These are phyloP conservation scores for Pangasianodon hypophthalmus DNA, from an alignment of 2,113 vertebrate species.

Conservation along the genomic window DNA sequence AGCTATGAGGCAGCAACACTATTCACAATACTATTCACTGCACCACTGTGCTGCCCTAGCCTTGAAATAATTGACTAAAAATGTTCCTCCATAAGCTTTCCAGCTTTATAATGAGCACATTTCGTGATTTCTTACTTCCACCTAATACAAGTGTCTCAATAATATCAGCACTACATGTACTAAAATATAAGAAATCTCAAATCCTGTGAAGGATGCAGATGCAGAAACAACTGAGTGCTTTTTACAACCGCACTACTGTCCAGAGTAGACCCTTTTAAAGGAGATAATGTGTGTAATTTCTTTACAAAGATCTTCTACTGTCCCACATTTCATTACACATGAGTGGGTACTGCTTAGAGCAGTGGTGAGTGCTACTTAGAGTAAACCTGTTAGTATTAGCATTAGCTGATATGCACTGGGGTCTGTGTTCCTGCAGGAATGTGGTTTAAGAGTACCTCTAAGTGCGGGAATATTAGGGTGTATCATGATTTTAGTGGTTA, in stretches of 20 bases:
- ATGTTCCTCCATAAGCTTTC: background rate
- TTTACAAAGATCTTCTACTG: conserved; percentile 26
- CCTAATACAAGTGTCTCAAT: background rate
- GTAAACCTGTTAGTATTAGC: conserved; percentile 68
- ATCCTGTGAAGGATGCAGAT: background rate
- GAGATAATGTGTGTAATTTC: conserved; percentile 29
- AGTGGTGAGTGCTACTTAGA: conserved; percentile 64
- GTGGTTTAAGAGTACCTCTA: background rate
- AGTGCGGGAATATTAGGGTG: background rate
- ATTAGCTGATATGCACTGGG: conserved; percentile 47
- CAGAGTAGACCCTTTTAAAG: conserved; percentile 3
- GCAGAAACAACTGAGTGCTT: background rate
- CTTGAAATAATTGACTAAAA: background rate
- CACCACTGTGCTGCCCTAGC: background rate
- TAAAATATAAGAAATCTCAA: background rate
- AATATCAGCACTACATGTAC: background rate
- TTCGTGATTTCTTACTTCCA: background rate
- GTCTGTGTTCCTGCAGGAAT: background rate
- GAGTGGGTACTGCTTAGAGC: conserved; percentile 52
- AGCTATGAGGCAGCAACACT: background rate
- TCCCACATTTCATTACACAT: conserved; percentile 34
- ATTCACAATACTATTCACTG: background rate
- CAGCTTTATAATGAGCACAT: background rate
- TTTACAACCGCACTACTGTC: background rate
- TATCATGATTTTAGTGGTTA: background rate